Percentiles rank a stretch among this genome's conserved stretches.
These are phyloP conservation scores for Adelognathus sp. DNA, from an alignment of 2,888 invertebrate genomes.

Conservation along the genomic window DNA sequence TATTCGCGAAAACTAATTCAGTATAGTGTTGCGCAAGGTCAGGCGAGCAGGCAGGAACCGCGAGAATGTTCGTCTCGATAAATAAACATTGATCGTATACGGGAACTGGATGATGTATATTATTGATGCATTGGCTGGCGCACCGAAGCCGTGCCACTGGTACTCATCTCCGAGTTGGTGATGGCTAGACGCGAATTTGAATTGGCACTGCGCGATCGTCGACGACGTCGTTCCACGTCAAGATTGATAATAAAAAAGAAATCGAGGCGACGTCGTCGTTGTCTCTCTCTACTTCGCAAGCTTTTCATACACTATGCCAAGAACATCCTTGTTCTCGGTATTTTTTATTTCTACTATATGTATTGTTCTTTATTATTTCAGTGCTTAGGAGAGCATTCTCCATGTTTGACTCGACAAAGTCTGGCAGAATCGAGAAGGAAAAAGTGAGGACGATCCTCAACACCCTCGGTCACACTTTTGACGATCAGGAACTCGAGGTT, in stretches of 20 bases:
- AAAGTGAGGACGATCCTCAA: slow-evolving; percentile 91
- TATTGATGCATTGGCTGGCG: slow-evolving; percentile 57
- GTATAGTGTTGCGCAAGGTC: slow-evolving; percentile 41
- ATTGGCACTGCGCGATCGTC: slow-evolving; percentile 26
- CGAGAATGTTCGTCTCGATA: slow-evolving; percentile 52
- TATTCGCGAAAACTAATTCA: slow-evolving; percentile 47
- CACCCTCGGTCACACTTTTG: slow-evolving; percentile 91
- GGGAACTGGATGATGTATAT: slow-evolving; percentile 48
- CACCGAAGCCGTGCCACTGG: slow-evolving; percentile 25
- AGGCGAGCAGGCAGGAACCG: slow-evolving; percentile 5
- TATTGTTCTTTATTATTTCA: slow-evolving; percentile 73
- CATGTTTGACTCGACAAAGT: slow-evolving; percentile 92
- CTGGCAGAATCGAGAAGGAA: slow-evolving; percentile 90
- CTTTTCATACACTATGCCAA: not conserved
- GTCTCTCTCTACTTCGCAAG: not conserved
- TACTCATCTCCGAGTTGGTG: not conserved
- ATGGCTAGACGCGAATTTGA: slow-evolving; percentile 34
- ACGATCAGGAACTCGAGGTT: slow-evolving; percentile 89
- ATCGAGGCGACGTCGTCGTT: slow-evolving; percentile 7
- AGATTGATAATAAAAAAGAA: slow-evolving; percentile 46
- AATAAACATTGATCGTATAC: slow-evolving; percentile 55
- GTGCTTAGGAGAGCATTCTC: slow-evolving; percentile 91
- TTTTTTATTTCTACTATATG: not conserved
- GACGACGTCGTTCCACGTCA: slow-evolving; percentile 10
- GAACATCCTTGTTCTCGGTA: not conserved